A percentile compares a stretch with the other conserved stretches of the same genome.
These are phyloP conservation scores for Anseranas semipalmata DNA, from an alignment of 2,113 vertebrate genomes.

Conservation along the genomic window DNA sequence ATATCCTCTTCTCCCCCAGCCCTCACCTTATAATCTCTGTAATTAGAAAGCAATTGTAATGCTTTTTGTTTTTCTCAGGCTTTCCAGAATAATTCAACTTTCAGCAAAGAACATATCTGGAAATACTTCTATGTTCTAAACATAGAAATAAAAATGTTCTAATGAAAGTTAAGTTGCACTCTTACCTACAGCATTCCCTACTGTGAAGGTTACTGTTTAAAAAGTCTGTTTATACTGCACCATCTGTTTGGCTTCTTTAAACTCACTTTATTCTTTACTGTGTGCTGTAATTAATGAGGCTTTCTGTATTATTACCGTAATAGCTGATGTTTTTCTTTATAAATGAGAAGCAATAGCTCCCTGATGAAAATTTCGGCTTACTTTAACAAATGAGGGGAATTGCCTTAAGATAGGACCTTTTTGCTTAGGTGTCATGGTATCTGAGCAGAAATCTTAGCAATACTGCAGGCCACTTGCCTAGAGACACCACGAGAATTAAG, in stretches of 20 bases:
- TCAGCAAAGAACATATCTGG: slow-evolving; percentile 4
- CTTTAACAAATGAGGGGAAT: slow-evolving; percentile 14
- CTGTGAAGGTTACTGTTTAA: slow-evolving; percentile 66
- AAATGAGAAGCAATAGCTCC: slow-evolving; percentile 47
- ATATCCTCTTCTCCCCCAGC: neutral
- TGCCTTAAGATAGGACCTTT: neutral
- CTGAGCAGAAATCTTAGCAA: neutral
- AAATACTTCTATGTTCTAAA: slow-evolving; percentile 28
- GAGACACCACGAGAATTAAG: neutral
- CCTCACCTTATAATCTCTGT: neutral
- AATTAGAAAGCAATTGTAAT: neutral
- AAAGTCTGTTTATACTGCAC: slow-evolving; percentile 59
- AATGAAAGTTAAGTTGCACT: slow-evolving; percentile 57
- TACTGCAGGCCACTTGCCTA: neutral
- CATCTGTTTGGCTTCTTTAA: slow-evolving; percentile 64
- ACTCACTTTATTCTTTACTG: slow-evolving; percentile 13
- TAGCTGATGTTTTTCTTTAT: slow-evolving; percentile 50
- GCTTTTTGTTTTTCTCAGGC: slow-evolving; percentile 6
- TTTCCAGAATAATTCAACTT: slow-evolving; percentile 34
- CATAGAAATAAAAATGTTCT: slow-evolving; percentile 40
- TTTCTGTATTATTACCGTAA: slow-evolving; percentile 56
- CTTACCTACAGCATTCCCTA: slow-evolving; percentile 55
- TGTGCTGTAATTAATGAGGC: slow-evolving; percentile 66
- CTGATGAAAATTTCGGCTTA: slow-evolving; percentile 40
- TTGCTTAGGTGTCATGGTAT: neutral